These are phyloP conservation scores for Polymixis flavicincta DNA, from an alignment of 2,888 invertebrate genomes.

Conservation along the genomic window DNA sequence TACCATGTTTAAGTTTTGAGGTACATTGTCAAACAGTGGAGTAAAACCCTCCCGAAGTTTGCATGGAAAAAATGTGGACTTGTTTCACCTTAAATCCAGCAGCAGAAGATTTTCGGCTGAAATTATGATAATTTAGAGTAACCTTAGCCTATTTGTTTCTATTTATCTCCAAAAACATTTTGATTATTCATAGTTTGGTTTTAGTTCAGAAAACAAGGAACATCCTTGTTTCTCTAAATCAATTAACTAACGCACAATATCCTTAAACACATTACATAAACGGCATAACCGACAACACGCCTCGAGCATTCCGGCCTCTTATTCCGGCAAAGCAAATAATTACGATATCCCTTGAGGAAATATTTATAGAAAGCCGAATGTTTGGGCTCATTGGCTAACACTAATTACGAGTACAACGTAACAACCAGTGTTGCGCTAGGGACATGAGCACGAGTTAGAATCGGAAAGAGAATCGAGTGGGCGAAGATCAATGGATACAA, in stretches of 20 bases:
- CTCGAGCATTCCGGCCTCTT: constrained; percentile 30
- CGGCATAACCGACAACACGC: constrained; percentile 7
- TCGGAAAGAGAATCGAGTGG: constrained; percentile 4
- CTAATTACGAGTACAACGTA: constrained; percentile 36
- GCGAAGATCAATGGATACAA: no score
- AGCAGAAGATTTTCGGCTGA: neutral
- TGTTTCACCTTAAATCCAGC: no score
- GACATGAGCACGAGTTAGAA: constrained; percentile 8
- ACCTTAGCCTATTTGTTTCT: neutral
- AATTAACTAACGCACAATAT: constrained; percentile 7
- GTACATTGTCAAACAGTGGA: no score
- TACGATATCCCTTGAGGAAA: constrained; percentile 62
- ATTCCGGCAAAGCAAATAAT: constrained; percentile 63
- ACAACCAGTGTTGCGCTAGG: constrained; percentile 34
- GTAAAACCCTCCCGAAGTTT: no score
- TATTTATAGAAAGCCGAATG: constrained; percentile 67
- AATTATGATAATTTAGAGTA: neutral
- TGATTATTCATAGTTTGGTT: neutral
- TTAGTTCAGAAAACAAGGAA: neutral
- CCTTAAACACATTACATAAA: constrained; percentile 38
- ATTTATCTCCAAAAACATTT: neutral
- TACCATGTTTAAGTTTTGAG: no score
- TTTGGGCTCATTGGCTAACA: constrained; percentile 54
- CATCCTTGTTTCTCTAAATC: neutral
- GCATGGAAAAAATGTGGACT: no score